phyloP scores from a whole-genome alignment of 2,113 vertebrate species.

The Chrysemys picta region DNA sequence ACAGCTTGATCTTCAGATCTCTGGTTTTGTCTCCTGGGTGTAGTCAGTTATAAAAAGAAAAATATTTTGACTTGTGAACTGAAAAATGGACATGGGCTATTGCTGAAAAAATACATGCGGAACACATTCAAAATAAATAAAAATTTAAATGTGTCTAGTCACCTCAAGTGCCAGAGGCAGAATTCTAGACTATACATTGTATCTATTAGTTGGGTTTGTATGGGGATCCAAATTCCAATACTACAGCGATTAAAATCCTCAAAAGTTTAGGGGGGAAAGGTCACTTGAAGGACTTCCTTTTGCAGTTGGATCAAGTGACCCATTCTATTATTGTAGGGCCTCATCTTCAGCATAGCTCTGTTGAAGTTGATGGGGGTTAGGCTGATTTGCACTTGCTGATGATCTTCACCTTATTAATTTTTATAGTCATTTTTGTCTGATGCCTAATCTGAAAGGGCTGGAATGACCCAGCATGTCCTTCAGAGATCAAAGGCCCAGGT shows the following conservation, averaged over 20 bases:
- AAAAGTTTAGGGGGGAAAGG: fast-evolving
- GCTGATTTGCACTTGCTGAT: not conserved
- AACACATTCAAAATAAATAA: not conserved
- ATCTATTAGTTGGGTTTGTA: not conserved
- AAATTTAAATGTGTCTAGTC: not conserved
- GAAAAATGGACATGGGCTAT: not conserved
- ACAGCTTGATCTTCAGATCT: not conserved
- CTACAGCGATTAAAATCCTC: not conserved
- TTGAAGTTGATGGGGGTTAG: not conserved
- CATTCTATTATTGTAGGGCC: not conserved
- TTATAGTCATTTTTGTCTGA: conserved; percentile 13
- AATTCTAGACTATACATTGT: not conserved
- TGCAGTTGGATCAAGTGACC: not conserved
- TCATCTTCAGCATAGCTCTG: not conserved
- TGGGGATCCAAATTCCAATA: not conserved
- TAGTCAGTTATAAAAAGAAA: not conserved
- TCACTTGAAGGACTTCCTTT: not conserved
- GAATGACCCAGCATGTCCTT: conserved; percentile 22
- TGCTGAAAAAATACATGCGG: not conserved
- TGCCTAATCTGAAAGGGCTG: conserved; percentile 7
- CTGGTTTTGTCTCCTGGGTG: not conserved
- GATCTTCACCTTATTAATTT: not conserved
- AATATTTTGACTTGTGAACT: not conserved
- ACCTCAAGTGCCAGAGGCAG: not conserved
- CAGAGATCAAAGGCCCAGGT: conserved; percentile 24